Percentiles rank a stretch among this genome's conserved stretches.
These are phyloP conservation scores for Harlomillsia oculata DNA, from an alignment of 1,140 invertebrate species.

Conservation along the genomic window DNA sequence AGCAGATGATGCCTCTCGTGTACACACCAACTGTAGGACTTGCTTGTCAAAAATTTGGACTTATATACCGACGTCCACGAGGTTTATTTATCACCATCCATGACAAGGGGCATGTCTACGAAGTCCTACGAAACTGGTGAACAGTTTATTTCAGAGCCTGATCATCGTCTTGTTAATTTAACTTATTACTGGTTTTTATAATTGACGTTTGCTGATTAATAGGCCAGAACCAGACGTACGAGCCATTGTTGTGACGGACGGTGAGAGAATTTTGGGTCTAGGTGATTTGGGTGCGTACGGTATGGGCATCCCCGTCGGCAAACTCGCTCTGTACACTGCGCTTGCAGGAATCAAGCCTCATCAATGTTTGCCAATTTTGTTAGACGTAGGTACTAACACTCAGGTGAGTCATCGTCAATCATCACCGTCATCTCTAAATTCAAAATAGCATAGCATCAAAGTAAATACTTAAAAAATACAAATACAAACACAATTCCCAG, in stretches of 20 bases:
- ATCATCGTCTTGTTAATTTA: too few species aligned
- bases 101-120: constrained; percentile 82
- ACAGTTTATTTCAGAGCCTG: too few species aligned
- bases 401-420: too few species aligned
- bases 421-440: too few species aligned
- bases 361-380: constrained; percentile 72
- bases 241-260: constrained; percentile 87
- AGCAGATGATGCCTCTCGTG: constrained; percentile 92
- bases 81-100: constrained; percentile 95
- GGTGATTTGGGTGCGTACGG: constrained; percentile 89
- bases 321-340: constrained; percentile 82
- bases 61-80: constrained; percentile 78
- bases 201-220: constrained; percentile 29
- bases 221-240: constrained; percentile 82
- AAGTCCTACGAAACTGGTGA: constrained; percentile 73
- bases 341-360: constrained; percentile 83
- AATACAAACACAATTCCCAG: neutral
- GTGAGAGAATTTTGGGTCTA: constrained; percentile 81
- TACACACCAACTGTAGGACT: constrained; percentile 88
- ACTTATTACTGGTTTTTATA: neutral
- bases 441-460: too few species aligned
- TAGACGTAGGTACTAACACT: constrained; percentile 91
- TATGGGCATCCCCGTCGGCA: constrained; percentile 90
- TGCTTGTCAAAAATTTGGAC: constrained; percentile 92
- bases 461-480: neutral